Base-by-base conservation (phyloP, 2,797 vertebrate species). In the Arrhamphus sclerolepis region DNA sequence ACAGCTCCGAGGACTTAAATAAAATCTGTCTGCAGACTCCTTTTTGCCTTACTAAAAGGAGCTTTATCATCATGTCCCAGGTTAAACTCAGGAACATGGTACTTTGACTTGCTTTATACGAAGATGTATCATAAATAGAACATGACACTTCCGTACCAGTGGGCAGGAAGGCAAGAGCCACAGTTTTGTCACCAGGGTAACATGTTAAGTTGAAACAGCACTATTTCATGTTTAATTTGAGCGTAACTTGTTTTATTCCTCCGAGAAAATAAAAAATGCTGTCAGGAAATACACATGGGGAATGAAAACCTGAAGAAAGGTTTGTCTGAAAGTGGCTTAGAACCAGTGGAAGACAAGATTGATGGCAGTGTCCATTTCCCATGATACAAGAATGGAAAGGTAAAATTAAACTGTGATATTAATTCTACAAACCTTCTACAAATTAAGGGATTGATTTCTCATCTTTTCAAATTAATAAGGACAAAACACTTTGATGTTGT, bases 191-290 rank as follows among this genome's bases (percentile, higher is more conserved):
- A 31, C 14, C n/a, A 0, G 44, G 22, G 29, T 47, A 39, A 31
- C 39, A n/a, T 39, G 39, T 48, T 38, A 34, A 61, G 22, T 10
- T 46, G n/a, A 73, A 70, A 65, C 48, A 18, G 50, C 48, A 49
- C 56, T 20, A 63, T 66, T 58, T 46, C 44, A 58, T 58, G n/a
- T 57, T 48, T 46, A 48, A 52, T 58, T 5, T 22, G 57, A 56
- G 24, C 8, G 18, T 2, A 6, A 39, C 34, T 46, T 28, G 0
- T 55, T 66, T 31, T 29, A 47, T 42, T 19, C 21, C 54, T 29
- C 19, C 9, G 34, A 40, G 46, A 2, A 16, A 19, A 26, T 65
- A 34, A 66, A 51, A 64, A 43, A 39, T 34, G 31, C 10, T 34
- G 9, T 34, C 31, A 54, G 43, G 40, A 42, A 18, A 51, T 40